A percentile compares a stretch with the other conserved stretches of the same genome.
These are phyloP conservation scores for Scaptomyza tumidula DNA, from an alignment of 2,888 invertebrate genomes.

Conservation along the genomic window DNA sequence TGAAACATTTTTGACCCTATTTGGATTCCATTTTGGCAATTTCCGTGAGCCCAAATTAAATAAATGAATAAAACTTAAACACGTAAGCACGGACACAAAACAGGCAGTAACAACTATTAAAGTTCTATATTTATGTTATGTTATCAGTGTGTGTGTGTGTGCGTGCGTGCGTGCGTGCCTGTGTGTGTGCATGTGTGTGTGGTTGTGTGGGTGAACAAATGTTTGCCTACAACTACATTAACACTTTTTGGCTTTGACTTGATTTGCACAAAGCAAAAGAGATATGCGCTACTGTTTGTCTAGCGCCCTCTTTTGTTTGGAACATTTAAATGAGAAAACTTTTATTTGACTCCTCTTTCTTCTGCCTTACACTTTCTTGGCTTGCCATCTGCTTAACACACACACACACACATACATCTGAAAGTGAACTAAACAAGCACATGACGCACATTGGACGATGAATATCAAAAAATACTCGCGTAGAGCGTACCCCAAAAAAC, in stretches of 20 bases:
- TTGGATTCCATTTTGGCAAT: conserved; percentile 42
- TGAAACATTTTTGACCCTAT: conserved; percentile 10
- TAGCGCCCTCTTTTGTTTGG: conserved; percentile 65
- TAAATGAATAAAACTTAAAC: conserved; percentile 49
- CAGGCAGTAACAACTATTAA: conserved; percentile 38
- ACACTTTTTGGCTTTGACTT: conserved; percentile 67
- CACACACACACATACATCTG: conserved; percentile 21
- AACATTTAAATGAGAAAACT: conserved; percentile 73
- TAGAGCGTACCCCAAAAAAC: conserved; percentile 25
- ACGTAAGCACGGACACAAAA: conserved; percentile 12
- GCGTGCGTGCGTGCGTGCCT: conserved; percentile 16
- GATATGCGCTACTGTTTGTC: conserved; percentile 56
- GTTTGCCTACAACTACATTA: conserved; percentile 65
- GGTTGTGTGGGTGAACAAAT: conserved; percentile 20
- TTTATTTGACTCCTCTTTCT: conserved; percentile 46
- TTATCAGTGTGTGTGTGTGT: conserved; percentile 17
- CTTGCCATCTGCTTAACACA: conserved; percentile 12
- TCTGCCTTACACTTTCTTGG: background rate
- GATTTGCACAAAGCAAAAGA: conserved; percentile 61
- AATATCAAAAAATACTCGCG: conserved; percentile 36
- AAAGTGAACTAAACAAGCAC: conserved; percentile 55
- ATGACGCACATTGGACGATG: conserved; percentile 55
- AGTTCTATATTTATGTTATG: conserved; percentile 37
- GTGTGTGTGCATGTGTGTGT: background rate
- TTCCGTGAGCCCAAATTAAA: conserved; percentile 28